phyloP scores from a whole-genome alignment of 1,140 invertebrate genomes.

The Contarinia nasturtii region DNA sequence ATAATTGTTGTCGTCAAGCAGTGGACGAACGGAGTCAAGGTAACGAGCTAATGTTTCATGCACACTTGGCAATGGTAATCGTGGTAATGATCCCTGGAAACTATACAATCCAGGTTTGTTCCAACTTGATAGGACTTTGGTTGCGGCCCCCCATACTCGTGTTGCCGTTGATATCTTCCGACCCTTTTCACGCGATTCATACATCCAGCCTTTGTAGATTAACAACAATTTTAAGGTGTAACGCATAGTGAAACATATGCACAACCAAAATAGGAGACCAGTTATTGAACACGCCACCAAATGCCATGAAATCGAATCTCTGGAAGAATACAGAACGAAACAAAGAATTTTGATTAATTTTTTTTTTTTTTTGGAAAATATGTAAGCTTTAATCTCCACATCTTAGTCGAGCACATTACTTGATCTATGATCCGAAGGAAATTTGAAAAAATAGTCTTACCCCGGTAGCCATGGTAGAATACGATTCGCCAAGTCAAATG shows the following conservation, averaged over 20 bases:
- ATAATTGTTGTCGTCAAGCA: slow-evolving; percentile 74
- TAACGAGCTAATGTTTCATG: slow-evolving; percentile 75
- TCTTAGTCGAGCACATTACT: too few species aligned
- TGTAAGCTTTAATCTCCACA: too few species aligned
- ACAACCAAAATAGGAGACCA: slow-evolving; percentile 57
- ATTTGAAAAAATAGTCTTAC: slow-evolving; percentile 28
- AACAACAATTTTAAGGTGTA: slow-evolving; percentile 75
- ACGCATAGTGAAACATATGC: slow-evolving; percentile 58
- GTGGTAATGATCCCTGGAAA: slow-evolving; percentile 88
- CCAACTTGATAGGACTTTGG: slow-evolving; percentile 63
- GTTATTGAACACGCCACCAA: slow-evolving; percentile 45
- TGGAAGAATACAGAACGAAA: not conserved
- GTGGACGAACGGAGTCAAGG: slow-evolving; percentile 69
- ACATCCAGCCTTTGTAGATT: slow-evolving; percentile 98
- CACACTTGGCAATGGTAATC: slow-evolving; percentile 73
- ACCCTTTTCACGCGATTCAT: slow-evolving; percentile 60
- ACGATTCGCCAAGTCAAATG: slow-evolving; percentile 48
- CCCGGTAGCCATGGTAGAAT: slow-evolving; percentile 39
- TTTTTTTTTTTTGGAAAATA: slow-evolving; percentile 1
- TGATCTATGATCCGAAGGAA: too few species aligned
- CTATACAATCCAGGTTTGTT: slow-evolving; percentile 86
- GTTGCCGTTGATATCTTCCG: slow-evolving; percentile 48
- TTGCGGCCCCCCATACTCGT: slow-evolving; percentile 63
- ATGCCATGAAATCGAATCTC: not conserved
- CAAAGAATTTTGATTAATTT: not conserved